Conservation (phyloP, 2,888 invertebrate genomes). For the Trachelus iudaicus region DNA sequence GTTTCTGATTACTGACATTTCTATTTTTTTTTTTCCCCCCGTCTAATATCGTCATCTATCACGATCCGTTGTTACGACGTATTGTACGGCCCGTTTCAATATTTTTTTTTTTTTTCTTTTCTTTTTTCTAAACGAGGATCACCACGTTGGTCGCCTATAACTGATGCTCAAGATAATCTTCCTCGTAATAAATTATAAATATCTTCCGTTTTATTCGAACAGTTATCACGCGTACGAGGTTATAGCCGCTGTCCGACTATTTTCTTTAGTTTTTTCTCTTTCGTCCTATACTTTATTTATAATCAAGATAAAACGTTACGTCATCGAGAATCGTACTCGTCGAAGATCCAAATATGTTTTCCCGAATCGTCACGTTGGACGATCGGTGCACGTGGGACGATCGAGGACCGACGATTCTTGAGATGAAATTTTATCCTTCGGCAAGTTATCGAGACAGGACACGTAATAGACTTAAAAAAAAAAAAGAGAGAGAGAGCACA, state of each 20-base stretch:
- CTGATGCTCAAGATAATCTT: conserved; percentile 25
- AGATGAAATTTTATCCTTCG: background rate
- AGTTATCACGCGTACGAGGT: background rate
- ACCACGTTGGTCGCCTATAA: conserved; percentile 1
- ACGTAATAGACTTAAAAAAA: conserved; percentile 10
- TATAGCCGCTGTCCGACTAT: conserved; percentile 5
- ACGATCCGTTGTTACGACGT: background rate
- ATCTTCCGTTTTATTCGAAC: background rate
- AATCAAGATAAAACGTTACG: background rate
- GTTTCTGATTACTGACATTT: background rate
- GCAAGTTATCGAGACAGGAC: background rate
- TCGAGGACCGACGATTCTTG: background rate
- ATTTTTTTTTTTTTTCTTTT: no score
- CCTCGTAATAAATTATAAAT: conserved; percentile 4
- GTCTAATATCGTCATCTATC: background rate
- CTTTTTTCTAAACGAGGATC: background rate
- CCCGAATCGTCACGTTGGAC: background rate
- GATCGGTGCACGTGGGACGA: background rate
- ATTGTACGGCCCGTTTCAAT: background rate
- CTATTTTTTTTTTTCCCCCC: background rate
- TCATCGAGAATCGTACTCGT: background rate
- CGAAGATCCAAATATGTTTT: background rate
- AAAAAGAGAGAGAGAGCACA: no score
- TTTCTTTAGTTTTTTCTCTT: conserved; percentile 13
- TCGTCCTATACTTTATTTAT: background rate